phyloP scores from a whole-genome alignment of 2,888 invertebrate species.

The Latrodectus hesperus region DNA sequence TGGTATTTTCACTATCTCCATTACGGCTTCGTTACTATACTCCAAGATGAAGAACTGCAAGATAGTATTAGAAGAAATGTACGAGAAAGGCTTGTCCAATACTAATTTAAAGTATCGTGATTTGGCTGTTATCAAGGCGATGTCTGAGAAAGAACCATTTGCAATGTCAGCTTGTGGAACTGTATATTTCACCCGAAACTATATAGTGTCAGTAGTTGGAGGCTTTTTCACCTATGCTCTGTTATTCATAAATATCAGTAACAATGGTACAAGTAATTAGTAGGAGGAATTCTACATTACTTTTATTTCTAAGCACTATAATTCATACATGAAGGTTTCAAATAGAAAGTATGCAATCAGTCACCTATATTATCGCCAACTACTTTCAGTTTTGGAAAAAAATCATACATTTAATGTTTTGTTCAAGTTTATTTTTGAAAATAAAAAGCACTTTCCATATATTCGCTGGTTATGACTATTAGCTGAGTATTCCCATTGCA shows the following conservation, averaged over 20 bases:
- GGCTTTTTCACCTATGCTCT: constrained; percentile 36
- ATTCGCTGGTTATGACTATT: too few species aligned
- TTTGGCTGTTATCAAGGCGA: neutral
- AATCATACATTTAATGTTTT: too few species aligned
- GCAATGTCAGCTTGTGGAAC: constrained; percentile 22
- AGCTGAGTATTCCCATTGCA: too few species aligned
- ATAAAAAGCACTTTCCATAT: too few species aligned
- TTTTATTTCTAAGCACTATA: too few species aligned
- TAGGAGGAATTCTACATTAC: too few species aligned
- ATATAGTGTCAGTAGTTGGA: constrained; percentile 6
- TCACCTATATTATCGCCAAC: too few species aligned
- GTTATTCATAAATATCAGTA: constrained; percentile 35
- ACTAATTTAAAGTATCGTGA: neutral
- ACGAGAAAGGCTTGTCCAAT: neutral
- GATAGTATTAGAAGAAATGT: neutral
- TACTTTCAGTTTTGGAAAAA: too few species aligned
- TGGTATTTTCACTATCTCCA: neutral
- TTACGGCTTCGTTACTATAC: neutral
- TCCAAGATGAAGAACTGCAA: neutral
- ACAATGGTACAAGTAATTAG: neutral
- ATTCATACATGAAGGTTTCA: too few species aligned
- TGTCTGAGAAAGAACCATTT: constrained; percentile 11
- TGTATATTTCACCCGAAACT: constrained; percentile 12
- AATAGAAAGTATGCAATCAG: too few species aligned
- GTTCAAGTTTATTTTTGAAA: too few species aligned